phyloP scores from a whole-genome alignment of 2,888 invertebrate species.

The Platycnemis pennipes region DNA sequence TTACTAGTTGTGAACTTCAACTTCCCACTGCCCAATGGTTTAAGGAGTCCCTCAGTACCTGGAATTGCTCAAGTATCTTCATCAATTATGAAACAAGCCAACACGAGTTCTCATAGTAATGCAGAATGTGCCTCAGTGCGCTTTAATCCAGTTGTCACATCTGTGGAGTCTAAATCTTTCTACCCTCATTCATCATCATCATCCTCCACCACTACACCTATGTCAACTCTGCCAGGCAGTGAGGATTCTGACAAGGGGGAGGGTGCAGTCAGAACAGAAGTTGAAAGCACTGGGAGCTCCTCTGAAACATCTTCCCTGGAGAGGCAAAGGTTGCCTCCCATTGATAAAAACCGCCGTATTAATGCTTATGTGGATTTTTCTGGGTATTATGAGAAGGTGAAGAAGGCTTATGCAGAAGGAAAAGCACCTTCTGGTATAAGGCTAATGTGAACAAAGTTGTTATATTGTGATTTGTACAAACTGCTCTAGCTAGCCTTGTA shows the following conservation, averaged over 20 bases:
- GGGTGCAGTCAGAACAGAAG: slow-evolving; percentile 75
- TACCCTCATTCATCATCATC: slow-evolving; percentile 21
- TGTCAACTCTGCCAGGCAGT: not conserved
- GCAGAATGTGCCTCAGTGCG: slow-evolving; percentile 81
- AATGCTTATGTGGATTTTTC: slow-evolving; percentile 92
- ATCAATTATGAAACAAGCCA: slow-evolving; percentile 53
- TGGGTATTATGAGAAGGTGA: slow-evolving; percentile 88
- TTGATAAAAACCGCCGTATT: slow-evolving; percentile 86
- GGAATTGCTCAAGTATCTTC: slow-evolving; percentile 44
- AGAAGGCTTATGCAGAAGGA: slow-evolving; percentile 84
- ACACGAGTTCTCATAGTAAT: slow-evolving; percentile 76
- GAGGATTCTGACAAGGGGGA: slow-evolving; percentile 11
- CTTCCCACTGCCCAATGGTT: slow-evolving; percentile 86
- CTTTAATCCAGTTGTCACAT: slow-evolving; percentile 84
- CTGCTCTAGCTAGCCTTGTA: slow-evolving; percentile 35
- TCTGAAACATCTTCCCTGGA: slow-evolving; percentile 77
- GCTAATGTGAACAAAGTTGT: slow-evolving; percentile 31
- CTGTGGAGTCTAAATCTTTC: slow-evolving; percentile 75
- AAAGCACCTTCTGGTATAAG: slow-evolving; percentile 80
- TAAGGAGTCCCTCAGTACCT: slow-evolving; percentile 76
- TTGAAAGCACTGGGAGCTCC: slow-evolving; percentile 78
- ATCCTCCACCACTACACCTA: not conserved
- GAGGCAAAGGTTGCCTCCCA: slow-evolving; percentile 75
- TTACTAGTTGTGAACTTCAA: slow-evolving; percentile 93
- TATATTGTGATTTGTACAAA: not conserved